phyloP scores from a whole-genome alignment of 2,797 vertebrate species.

The Anas flavirostris region DNA sequence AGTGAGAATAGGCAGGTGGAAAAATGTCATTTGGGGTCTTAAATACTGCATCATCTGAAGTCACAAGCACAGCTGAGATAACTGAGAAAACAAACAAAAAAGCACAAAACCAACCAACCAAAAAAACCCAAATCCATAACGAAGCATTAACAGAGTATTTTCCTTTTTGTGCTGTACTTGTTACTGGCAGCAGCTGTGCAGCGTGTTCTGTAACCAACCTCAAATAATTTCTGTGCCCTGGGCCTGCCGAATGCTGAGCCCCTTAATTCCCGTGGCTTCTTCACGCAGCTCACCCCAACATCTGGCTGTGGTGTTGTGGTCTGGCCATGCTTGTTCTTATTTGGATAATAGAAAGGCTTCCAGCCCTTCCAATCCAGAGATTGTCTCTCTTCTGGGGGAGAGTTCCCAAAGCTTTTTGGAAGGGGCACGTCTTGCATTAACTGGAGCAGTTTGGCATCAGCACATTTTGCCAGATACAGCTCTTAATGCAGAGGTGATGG shows the following conservation, averaged over 20 bases:
- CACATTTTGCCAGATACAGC: neutral
- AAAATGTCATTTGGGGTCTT: neutral
- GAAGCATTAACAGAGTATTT: neutral
- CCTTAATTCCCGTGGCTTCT: accelerated
- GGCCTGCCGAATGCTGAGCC: neutral
- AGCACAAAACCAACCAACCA: neutral
- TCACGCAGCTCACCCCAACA: neutral
- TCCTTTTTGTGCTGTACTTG: neutral
- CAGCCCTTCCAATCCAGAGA: too few relatives aligned
- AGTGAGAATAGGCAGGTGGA: neutral
- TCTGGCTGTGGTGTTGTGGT: neutral
- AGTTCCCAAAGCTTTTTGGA: neutral
- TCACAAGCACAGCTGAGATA: neutral
- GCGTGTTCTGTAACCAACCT: neutral
- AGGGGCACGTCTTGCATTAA: neutral
- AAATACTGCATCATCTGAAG: neutral
- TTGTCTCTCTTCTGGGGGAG: neutral
- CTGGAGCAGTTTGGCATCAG: neutral
- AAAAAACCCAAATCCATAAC: neutral
- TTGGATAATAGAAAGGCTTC: neutral
- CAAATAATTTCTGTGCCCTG: neutral
- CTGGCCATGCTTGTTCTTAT: neutral
- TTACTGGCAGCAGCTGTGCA: neutral
- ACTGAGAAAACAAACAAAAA: neutral
- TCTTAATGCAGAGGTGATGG: neutral